Evolutionary conservation across 2,888 invertebrate genomes (phyloP).

Genomic region (Drosophila algonquin): DNA sequence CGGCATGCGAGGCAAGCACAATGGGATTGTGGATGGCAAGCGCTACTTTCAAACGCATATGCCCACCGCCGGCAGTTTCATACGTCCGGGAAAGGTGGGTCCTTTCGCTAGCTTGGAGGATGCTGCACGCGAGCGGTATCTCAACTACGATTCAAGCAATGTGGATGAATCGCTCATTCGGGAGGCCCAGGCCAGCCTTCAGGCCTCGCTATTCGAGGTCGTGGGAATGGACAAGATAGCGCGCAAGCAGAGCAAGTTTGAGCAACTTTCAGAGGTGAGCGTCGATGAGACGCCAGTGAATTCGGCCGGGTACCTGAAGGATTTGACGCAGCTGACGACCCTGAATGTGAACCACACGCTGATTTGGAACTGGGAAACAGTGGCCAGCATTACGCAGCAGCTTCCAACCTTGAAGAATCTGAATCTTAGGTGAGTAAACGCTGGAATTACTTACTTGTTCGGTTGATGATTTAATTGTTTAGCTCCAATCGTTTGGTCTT

Average conservation of each 20-base stretch:
- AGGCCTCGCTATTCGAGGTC: conserved; percentile 93
- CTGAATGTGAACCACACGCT: conserved; percentile 82
- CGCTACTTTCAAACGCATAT: conserved; percentile 92
- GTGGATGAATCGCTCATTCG: conserved; percentile 87
- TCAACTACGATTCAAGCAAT: conserved; percentile 82
- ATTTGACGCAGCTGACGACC: conserved; percentile 79
- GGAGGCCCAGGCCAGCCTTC: conserved; percentile 89
- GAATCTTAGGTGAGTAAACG: conserved; percentile 77
- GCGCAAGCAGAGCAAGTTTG: conserved; percentile 85
- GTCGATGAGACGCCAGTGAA: conserved; percentile 85
- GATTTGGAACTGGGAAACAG: conserved; percentile 83
- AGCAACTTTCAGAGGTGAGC: conserved; percentile 81
- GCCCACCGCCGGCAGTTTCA: conserved; percentile 94
- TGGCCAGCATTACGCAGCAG: conserved; percentile 82
- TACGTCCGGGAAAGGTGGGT: conserved; percentile 91
- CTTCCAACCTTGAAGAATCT: conserved; percentile 80
- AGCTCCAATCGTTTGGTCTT: conserved; percentile 91
- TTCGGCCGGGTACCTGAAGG: conserved; percentile 87
- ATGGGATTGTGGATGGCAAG: conserved; percentile 92
- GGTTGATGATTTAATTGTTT: conserved; percentile 30
- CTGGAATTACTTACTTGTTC: background rate
- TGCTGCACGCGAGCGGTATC: conserved; percentile 90
- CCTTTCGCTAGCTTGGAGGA: conserved; percentile 89
- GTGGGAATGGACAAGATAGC: conserved; percentile 95
- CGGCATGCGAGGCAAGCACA: conserved; percentile 93